Percentiles rank a stretch among this genome's conserved stretches.
These are phyloP conservation scores for Caenorhabditis tropicalis DNA, from an alignment of 1,140 invertebrate species.

Conservation along the genomic window DNA sequence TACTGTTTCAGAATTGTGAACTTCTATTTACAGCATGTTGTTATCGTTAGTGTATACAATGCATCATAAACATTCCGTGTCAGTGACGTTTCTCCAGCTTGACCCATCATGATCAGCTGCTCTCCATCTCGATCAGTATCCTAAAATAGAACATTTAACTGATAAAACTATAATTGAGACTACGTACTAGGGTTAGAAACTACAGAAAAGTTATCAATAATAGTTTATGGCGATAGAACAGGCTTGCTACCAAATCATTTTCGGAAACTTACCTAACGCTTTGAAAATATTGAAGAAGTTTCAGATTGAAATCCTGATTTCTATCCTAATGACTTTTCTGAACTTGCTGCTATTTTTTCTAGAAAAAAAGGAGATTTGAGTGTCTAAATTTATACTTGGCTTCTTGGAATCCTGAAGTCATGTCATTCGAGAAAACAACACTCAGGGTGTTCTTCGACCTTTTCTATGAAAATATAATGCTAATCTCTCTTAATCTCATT, in stretches of 20 bases:
- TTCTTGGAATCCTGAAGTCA: no score
- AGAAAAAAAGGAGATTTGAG: no score
- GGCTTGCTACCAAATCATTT: not conserved
- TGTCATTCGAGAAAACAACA: not conserved
- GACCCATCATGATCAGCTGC: not conserved
- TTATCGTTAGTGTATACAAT: not conserved
- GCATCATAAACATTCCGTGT: not conserved
- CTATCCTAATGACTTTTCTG: no score
- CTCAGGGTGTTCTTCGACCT: not conserved
- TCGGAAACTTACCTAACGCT: not conserved
- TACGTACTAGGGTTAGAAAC: not conserved
- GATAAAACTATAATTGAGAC: not conserved
- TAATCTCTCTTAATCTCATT: not conserved
- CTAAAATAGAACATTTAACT: not conserved
- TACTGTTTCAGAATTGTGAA: not conserved
- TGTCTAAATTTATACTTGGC: no score
- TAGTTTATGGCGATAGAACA: not conserved
- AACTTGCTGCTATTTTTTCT: no score
- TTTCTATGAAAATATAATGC: not conserved
- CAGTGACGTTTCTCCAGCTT: conserved; percentile 5
- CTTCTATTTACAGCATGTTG: conserved; percentile 20
- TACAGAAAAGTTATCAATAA: not conserved
- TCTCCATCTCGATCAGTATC: not conserved
- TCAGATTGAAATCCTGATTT: no score
- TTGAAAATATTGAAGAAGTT: no score